Evolutionary conservation across 1,140 invertebrate genomes (phyloP).

Genomic region (Paraescarpia echinospica): DNA sequence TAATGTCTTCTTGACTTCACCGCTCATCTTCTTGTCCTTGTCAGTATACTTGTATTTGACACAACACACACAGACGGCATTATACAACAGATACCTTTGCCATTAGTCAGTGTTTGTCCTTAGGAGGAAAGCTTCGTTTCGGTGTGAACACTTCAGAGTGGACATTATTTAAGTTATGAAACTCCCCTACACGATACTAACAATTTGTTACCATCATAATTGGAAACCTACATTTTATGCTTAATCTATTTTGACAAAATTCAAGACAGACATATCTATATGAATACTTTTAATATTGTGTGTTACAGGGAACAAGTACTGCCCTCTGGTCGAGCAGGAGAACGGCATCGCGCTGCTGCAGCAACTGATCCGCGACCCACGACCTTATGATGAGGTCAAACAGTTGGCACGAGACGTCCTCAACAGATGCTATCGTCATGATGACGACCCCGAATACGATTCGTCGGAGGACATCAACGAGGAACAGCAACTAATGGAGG

Average conservation of each 20-base stretch:
- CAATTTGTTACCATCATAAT: not conserved
- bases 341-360: slow-evolving; percentile 77
- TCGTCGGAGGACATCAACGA: not conserved
- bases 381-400: slow-evolving; percentile 34
- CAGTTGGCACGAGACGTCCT: slow-evolving; percentile 29
- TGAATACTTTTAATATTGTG: no score
- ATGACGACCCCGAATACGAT: not conserved
- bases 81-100: not conserved
- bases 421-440: not conserved
- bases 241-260: not conserved
- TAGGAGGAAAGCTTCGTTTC: not conserved
- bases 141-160: not conserved
- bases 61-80: not conserved
- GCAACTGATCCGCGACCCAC: slow-evolving; percentile 62
- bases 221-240: not conserved
- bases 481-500: not conserved
- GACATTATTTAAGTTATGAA: not conserved
- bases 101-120: not conserved
- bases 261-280: not conserved
- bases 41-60: no score
- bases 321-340: slow-evolving; percentile 80
- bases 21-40: no score
- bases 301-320: slow-evolving; percentile 83
- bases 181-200: not conserved
- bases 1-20: no score